Percentiles rank a stretch among this genome's conserved stretches.
These are phyloP conservation scores for Premnoplex brunnescens DNA, from an alignment of 2,797 vertebrate genomes.

Conservation along the genomic window DNA sequence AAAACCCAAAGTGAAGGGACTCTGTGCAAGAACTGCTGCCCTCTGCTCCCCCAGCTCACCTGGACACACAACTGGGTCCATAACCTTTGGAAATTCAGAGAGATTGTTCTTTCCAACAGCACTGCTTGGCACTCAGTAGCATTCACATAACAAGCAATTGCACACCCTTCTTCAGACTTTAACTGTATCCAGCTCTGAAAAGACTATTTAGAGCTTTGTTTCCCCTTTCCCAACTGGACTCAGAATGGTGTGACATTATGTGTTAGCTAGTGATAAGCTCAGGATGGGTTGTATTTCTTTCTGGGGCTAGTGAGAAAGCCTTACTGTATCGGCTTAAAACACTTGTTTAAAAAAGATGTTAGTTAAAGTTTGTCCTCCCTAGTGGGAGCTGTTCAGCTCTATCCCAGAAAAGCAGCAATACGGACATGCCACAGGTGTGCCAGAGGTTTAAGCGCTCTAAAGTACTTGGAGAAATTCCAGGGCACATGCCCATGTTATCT, in stretches of 20 bases:
- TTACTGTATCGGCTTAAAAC: not conserved
- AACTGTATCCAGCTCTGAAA: not conserved
- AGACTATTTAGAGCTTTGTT: not conserved
- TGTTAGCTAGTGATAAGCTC: not conserved
- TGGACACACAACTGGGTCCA: not conserved
- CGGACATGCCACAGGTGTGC: not conserved
- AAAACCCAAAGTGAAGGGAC: not conserved
- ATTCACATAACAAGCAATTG: not conserved
- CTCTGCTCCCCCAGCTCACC: not conserved
- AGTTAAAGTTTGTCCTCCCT: conserved; percentile 19
- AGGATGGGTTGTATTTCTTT: not conserved
- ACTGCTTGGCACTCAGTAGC: not conserved
- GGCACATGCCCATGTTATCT: not conserved
- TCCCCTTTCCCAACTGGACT: not conserved
- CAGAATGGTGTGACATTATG: not conserved
- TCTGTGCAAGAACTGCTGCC: not conserved
- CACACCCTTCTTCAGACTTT: not conserved
- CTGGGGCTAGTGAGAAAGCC: not conserved
- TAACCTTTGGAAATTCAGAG: not conserved
- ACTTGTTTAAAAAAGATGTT: not conserved
- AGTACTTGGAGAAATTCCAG: not conserved
- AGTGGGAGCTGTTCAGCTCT: not conserved
- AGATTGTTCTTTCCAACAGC: not conserved
- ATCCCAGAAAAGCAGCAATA: not conserved
- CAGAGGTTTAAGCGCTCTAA: not conserved